phyloP scores from a whole-genome alignment of 2,888 invertebrate species.

The Rotaria socialis region DNA sequence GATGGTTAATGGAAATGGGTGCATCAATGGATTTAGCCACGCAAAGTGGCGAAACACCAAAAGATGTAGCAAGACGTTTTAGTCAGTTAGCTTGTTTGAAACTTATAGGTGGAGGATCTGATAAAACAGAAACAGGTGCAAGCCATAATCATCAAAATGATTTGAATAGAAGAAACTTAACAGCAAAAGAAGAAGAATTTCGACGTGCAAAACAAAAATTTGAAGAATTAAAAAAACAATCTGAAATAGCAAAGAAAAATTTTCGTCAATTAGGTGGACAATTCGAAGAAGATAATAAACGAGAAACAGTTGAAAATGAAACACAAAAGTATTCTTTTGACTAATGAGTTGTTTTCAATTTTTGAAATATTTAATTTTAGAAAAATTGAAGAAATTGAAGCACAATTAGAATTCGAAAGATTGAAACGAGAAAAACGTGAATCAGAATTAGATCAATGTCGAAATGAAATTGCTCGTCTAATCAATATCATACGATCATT shows the following conservation, averaged over 20 bases:
- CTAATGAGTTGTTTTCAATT: no score
- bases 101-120: conserved; percentile 51
- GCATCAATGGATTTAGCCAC: conserved; percentile 57
- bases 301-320: not conserved
- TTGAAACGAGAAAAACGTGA: conserved; percentile 57
- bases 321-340: not conserved
- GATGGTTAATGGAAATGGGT: conserved; percentile 60
- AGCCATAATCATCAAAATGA: conserved; percentile 41
- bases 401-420: conserved; percentile 58
- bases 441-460: conserved; percentile 57
- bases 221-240: conserved; percentile 55
- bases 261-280: conserved; percentile 58
- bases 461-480: conserved; percentile 55
- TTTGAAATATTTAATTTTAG: conserved; percentile 49
- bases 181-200: conserved; percentile 43
- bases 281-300: conserved; percentile 52
- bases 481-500: conserved; percentile 44
- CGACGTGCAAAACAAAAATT: conserved; percentile 55
- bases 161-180: conserved; percentile 41
- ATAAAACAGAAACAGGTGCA: not conserved
- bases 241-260: conserved; percentile 58
- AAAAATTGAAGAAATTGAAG: conserved; percentile 57
- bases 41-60: conserved; percentile 56
- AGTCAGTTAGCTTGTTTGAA: conserved; percentile 58
- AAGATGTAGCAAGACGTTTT: conserved; percentile 58